phyloP scores from a whole-genome alignment of 1,140 invertebrate genomes.

The Bombus confusus region DNA sequence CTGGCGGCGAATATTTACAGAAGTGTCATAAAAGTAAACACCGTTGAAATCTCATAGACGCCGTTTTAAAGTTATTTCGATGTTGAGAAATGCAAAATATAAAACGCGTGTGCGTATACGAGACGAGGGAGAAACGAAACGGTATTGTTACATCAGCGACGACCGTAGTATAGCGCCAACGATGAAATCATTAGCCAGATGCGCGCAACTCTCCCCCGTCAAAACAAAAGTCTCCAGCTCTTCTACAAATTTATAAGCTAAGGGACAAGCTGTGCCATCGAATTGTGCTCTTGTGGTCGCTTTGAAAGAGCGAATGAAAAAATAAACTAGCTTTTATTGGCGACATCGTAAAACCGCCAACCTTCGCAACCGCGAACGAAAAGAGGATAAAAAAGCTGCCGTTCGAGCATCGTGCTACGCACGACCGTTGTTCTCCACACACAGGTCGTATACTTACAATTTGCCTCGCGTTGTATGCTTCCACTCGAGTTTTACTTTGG shows the following conservation, averaged over 20 bases:
- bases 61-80: too few relatives aligned
- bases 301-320: slow-evolving; percentile 10
- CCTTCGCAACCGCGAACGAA: slow-evolving; percentile 14
- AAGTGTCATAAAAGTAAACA: too few relatives aligned
- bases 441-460: slow-evolving; percentile 15
- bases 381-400: slow-evolving; percentile 56
- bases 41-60: too few relatives aligned
- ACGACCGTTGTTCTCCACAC: slow-evolving; percentile 9
- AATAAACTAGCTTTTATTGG: slow-evolving; percentile 60
- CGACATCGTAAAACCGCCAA: slow-evolving; percentile 42
- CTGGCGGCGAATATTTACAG: too few relatives aligned
- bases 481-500: background rate
- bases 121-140: too few relatives aligned
- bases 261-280: slow-evolving; percentile 8
- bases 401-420: slow-evolving; percentile 26
- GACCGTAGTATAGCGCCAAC: too few relatives aligned
- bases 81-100: too few relatives aligned
- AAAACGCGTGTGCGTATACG: too few relatives aligned
- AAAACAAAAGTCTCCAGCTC: background rate
- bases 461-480: background rate
- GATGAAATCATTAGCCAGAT: too few relatives aligned
- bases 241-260: background rate
- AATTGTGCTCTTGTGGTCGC: slow-evolving; percentile 10
- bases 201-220: background rate
- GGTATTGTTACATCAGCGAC: too few relatives aligned